phyloP scores from a whole-genome alignment of 2,888 invertebrate species.

The Taenaris catops region DNA sequence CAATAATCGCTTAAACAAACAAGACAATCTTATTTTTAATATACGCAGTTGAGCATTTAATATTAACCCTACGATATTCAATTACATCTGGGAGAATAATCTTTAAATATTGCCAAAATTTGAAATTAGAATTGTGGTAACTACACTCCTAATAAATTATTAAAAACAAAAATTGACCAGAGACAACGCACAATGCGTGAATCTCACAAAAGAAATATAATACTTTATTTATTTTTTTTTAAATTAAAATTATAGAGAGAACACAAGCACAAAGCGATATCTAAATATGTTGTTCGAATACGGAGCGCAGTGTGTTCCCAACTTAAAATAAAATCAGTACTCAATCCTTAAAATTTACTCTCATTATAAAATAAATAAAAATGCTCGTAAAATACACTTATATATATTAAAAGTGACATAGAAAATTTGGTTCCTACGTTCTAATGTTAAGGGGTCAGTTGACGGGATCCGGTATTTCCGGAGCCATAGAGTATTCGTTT shows the following conservation, averaged over 20 bases:
- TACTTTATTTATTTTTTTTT: constrained; percentile 36
- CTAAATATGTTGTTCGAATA: constrained; percentile 15
- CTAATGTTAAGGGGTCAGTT: constrained; percentile 65
- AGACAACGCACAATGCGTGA: constrained; percentile 30
- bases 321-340: constrained; percentile 67
- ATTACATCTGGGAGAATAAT: constrained; percentile 10
- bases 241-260: constrained; percentile 35
- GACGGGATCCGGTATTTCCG: constrained; percentile 45
- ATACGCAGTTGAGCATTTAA: constrained; percentile 60
- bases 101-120: constrained; percentile 14
- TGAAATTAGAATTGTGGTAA: constrained; percentile 43
- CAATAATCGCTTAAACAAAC: constrained; percentile 25
- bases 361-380: constrained; percentile 70
- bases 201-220: constrained; percentile 31
- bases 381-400: constrained; percentile 74
- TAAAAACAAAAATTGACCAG: constrained; percentile 34
- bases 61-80: constrained; percentile 34
- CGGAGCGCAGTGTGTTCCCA: constrained; percentile 51
- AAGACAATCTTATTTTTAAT: constrained; percentile 30
- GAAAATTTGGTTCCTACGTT: constrained; percentile 71
- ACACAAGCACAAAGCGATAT: constrained; percentile 40
- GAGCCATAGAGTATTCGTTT: no score
- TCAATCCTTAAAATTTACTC: constrained; percentile 58
- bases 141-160: constrained; percentile 45
- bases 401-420: constrained; percentile 74